Base-by-base conservation (phyloP, 2,797 vertebrate species). In the Phalanger gymnotis region DNA sequence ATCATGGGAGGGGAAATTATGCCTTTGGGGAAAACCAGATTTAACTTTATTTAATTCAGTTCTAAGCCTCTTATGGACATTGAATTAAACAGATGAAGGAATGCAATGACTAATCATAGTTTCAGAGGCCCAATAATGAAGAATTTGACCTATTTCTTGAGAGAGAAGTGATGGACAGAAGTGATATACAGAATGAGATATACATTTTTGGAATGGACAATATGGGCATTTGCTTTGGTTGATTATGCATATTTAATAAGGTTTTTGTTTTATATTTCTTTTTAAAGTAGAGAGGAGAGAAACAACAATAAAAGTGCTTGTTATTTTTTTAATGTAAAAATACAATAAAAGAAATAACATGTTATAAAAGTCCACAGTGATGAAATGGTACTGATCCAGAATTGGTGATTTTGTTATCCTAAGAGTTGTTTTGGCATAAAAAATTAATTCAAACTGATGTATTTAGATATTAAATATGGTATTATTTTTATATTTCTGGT, bases 401-500 rank as follows among this genome's bases (percentile, higher is more conserved):
- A 95, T 90, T 94, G n/a, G 10, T 28, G 47, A 47, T 94, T 91
- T 34, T 54, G 27, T 57, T 90, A 0, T 92, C 12, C 51, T 51
- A 52, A 30, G 6, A 73, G 19, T 11, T 47, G n/a, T 81, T 81
- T 25, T 27, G 40, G 6, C 10, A 52, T 54, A 94, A 53, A 52
- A n/a, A 0, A 90, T 4, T 91, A 0, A 81, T 6, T 90, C 47
- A 54, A 95, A 53, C 31, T 96, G 3, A 87, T 95, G 93, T 95
- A 7, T 66, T 95, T 53, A 96, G 31, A 66, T 0, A 53, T 53
- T n/a, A 96, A 95, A 55, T 87, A 90, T 52, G 95, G 3, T 10
- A 3, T 92, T 94, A 96, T 53, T 94, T 22, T 94, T 57, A 40
- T 55, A 28, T 51, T 94, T 93, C 10, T 97, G 40, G 94, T 96